phyloP scores from a whole-genome alignment of 2,888 invertebrate species.

The Macropis europaea region DNA sequence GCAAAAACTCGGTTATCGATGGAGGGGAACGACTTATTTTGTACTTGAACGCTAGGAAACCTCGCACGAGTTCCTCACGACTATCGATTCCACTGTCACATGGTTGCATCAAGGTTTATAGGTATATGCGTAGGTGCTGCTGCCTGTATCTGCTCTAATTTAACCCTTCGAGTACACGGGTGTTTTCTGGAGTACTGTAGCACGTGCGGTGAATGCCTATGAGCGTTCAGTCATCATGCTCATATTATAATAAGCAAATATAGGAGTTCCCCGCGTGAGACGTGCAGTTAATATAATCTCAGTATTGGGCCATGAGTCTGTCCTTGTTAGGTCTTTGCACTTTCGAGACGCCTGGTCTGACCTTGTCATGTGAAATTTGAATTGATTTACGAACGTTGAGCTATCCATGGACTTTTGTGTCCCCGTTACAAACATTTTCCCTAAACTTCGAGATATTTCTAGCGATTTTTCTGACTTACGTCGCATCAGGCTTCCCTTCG shows the following conservation, averaged over 20 bases:
- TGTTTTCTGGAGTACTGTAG: no score
- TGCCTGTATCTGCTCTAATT: conserved; percentile 45
- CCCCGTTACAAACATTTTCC: no score
- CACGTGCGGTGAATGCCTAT: no score
- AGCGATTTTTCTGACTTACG: no score
- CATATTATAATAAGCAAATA: no score
- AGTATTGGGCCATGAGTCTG: no score
- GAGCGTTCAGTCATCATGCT: no score
- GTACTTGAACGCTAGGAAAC: conserved; percentile 31
- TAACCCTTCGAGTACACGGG: no score
- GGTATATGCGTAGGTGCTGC: conserved; percentile 41
- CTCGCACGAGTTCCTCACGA: conserved; percentile 53
- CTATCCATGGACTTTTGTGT: not conserved
- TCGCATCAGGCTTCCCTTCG: no score
- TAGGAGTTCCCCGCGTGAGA: no score
- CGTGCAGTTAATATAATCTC: no score
- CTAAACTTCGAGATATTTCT: no score
- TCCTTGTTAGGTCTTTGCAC: conserved; percentile 41
- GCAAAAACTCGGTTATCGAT: not conserved
- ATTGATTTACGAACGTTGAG: not conserved
- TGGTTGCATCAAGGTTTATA: conserved; percentile 46
- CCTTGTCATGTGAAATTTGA: conserved; percentile 1
- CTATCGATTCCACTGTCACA: conserved; percentile 51
- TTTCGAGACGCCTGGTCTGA: conserved; percentile 12
- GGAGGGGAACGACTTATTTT: not conserved